A percentile compares a stretch with the other conserved stretches of the same genome.
These are phyloP conservation scores for Pollenia griseotomentosa DNA, from an alignment of 2,888 invertebrate species.

Conservation along the genomic window DNA sequence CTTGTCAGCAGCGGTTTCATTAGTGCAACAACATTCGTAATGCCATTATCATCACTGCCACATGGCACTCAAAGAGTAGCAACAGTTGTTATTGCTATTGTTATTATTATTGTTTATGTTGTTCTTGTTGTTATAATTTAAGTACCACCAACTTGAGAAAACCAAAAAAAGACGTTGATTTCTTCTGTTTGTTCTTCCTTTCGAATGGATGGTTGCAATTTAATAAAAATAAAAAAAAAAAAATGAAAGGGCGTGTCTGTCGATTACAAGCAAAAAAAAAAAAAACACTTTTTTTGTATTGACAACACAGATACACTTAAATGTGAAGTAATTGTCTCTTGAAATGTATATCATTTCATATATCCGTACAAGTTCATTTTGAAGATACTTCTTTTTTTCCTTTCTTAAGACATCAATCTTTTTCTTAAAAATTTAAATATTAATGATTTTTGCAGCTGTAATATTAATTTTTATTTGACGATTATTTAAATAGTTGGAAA, in stretches of 20 bases:
- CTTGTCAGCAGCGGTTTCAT: constrained; percentile 20
- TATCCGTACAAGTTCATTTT: background rate
- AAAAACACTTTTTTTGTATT: constrained; percentile 27
- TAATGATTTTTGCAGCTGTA: constrained; percentile 2
- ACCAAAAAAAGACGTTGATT: constrained; percentile 49
- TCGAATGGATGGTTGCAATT: constrained; percentile 20
- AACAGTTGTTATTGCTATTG: constrained; percentile 72
- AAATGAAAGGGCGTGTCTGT: constrained; percentile 70
- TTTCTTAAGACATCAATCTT: background rate
- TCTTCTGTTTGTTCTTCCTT: constrained; percentile 1
- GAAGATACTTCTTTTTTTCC: background rate
- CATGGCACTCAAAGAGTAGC: constrained; percentile 60
- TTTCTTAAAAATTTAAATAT: background rate
- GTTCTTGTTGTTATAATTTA: constrained; percentile 73
- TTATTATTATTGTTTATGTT: constrained; percentile 30
- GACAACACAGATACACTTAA: background rate
- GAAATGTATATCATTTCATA: background rate
- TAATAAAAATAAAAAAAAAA: constrained; percentile 27
- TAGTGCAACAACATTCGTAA: constrained; percentile 25
- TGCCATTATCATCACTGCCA: constrained; percentile 41
- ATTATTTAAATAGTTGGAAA: too few relatives aligned
- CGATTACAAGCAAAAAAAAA: constrained; percentile 29
- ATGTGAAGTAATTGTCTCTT: background rate
- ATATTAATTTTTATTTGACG: background rate
- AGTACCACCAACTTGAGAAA: constrained; percentile 75